A percentile compares a stretch with the other conserved stretches of the same genome.
phyloP scores from a whole-genome alignment of 2,113 vertebrate species.

The Galbula dea region DNA sequence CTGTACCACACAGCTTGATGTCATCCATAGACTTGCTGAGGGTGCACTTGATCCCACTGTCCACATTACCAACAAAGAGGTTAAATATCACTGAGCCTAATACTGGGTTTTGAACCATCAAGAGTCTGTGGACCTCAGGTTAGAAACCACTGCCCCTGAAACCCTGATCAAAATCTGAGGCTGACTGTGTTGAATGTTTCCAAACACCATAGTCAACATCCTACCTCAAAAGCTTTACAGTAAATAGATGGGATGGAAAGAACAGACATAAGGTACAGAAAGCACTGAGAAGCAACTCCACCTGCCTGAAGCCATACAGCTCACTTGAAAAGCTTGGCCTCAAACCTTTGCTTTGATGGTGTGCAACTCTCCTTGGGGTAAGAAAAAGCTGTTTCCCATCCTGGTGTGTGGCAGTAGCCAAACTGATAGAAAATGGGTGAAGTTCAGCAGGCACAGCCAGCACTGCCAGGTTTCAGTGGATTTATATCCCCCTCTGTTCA shows the following conservation, averaged over 20 bases:
- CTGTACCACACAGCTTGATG: too few species aligned
- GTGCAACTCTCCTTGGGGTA: background rate
- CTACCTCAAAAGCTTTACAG: background rate
- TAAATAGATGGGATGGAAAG: background rate
- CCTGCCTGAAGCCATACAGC: background rate
- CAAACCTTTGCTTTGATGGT: background rate
- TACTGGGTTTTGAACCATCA: background rate
- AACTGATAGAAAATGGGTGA: background rate
- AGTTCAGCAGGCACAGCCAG: background rate
- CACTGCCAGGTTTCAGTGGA: rapidly evolving
- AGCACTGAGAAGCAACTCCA: background rate
- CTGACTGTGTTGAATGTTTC: background rate
- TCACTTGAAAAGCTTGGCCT: background rate
- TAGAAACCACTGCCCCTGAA: background rate
- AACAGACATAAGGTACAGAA: background rate
- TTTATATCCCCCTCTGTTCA: background rate
- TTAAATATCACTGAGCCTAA: too few species aligned
- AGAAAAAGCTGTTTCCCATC: background rate
- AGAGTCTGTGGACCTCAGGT: background rate
- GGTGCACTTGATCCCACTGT: too few species aligned
- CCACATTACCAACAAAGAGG: too few species aligned
- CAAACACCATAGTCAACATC: background rate
- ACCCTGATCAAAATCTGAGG: background rate
- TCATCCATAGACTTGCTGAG: too few species aligned
- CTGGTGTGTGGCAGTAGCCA: background rate